Conservation (phyloP, 2,113 vertebrate species). For the Taurulus bubalis region DNA sequence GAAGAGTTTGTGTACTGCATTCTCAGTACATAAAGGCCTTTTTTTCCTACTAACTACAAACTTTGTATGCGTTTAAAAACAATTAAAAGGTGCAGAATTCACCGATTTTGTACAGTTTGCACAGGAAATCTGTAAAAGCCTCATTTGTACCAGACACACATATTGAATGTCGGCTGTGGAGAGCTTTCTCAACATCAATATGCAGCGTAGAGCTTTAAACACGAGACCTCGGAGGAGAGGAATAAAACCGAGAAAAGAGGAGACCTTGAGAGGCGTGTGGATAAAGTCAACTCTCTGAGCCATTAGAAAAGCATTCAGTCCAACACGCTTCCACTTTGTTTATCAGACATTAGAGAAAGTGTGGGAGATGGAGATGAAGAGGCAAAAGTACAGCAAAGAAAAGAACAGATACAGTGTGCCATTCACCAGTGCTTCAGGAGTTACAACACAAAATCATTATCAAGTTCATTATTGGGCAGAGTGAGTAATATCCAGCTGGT, state of each 20-base stretch:
- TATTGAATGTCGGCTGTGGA: not conserved
- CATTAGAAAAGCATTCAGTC: not conserved
- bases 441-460: conserved; percentile 39
- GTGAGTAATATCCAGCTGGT: conserved; percentile 30
- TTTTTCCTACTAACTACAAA: not conserved
- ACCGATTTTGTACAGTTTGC: not conserved
- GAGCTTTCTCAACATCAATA: conserved; percentile 23
- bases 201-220: conserved; percentile 9
- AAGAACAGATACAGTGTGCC: conserved; percentile 20
- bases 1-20: not conserved
- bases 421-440: conserved; percentile 13
- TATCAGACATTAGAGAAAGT: conserved; percentile 10
- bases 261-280: conserved; percentile 24
- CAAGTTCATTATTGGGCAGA: conserved; percentile 26
- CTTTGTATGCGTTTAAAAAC: not conserved
- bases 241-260: conserved; percentile 28
- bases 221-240: not conserved
- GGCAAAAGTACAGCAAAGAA: not conserved
- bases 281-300: conserved; percentile 14
- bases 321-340: conserved; percentile 17
- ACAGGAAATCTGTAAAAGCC: conserved; percentile 1
- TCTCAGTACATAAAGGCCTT: not conserved
- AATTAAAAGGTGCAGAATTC: too few relatives aligned
- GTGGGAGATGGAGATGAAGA: not conserved
- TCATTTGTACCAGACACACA: conserved; percentile 1